Conservation (phyloP, 2,888 invertebrate genomes). For the Eupithecia centaureata region DNA sequence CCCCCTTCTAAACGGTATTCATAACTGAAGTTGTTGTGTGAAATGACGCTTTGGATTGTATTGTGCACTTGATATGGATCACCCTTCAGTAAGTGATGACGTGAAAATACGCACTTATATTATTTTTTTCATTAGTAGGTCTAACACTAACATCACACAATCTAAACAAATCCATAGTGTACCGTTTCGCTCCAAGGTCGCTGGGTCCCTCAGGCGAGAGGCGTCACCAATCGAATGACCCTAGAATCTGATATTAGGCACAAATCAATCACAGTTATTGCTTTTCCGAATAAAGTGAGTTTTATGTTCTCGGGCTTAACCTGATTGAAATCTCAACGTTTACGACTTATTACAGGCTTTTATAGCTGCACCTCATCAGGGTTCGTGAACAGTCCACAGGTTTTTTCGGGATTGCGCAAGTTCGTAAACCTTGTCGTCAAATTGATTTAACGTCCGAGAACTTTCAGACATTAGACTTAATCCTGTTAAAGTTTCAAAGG, state of each 20-base stretch:
- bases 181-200: background rate
- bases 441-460: conserved; percentile 2
- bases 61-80: background rate
- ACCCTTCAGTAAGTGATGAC: background rate
- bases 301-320: conserved; percentile 31
- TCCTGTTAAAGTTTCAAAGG: background rate
- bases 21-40: conserved; percentile 5
- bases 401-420: conserved; percentile 21
- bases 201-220: background rate
- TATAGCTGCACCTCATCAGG: conserved; percentile 24
- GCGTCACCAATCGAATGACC: background rate
- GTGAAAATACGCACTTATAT: background rate
- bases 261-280: conserved; percentile 34
- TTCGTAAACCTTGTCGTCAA: conserved; percentile 2
- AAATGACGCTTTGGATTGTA: background rate
- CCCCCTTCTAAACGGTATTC: conserved; percentile 4
- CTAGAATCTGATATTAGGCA: conserved; percentile 22
- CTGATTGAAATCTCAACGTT: conserved; percentile 36
- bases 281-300: conserved; percentile 30
- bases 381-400: conserved; percentile 22
- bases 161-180: too few species aligned
- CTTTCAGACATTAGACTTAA: background rate
- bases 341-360: conserved; percentile 32
- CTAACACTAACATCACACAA: background rate
- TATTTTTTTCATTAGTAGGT: background rate